Evolutionary conservation across 2,888 invertebrate genomes (phyloP).

Genomic region (Bedellia somnulentella): DNA sequence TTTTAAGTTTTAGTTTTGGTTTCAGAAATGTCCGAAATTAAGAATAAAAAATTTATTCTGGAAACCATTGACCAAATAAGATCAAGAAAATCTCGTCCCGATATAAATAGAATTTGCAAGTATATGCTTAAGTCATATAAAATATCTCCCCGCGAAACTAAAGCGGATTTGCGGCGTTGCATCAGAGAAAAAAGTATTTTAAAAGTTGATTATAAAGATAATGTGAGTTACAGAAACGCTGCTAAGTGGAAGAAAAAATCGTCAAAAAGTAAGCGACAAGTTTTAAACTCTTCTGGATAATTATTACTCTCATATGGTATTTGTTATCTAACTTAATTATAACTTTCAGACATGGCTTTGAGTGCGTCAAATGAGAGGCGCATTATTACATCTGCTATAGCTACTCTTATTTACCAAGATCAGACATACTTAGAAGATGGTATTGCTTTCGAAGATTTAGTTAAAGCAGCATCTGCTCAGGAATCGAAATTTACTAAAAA

Average conservation of each 20-base stretch:
- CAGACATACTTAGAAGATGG: constrained; percentile 73
- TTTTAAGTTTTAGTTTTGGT: too few species aligned
- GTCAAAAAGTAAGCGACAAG: constrained; percentile 16
- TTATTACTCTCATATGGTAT: too few species aligned
- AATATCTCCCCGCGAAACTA: constrained; percentile 68
- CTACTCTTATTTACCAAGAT: constrained; percentile 70
- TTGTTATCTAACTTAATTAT: too few species aligned
- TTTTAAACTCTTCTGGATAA: too few species aligned
- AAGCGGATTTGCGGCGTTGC: constrained; percentile 72
- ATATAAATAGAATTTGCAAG: constrained; percentile 80
- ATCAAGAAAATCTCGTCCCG: constrained; percentile 81
- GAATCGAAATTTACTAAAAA: constrained; percentile 66
- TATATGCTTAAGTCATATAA: constrained; percentile 76
- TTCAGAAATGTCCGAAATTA: constrained; percentile 63
- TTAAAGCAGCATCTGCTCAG: constrained; percentile 66
- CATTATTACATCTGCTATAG: constrained; percentile 69
- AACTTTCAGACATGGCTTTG: constrained; percentile 39
- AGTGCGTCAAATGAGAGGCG: constrained; percentile 45
- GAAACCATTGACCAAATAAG: constrained; percentile 85
- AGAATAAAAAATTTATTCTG: constrained; percentile 74
- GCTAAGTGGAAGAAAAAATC: constrained; percentile 66
- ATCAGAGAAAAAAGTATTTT: constrained; percentile 74
- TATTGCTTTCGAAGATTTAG: constrained; percentile 68
- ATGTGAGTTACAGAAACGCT: constrained; percentile 82
- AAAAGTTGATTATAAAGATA: constrained; percentile 86